phyloP scores from a whole-genome alignment of 2,797 vertebrate genomes.

The Pipistrellus kuhlii region DNA sequence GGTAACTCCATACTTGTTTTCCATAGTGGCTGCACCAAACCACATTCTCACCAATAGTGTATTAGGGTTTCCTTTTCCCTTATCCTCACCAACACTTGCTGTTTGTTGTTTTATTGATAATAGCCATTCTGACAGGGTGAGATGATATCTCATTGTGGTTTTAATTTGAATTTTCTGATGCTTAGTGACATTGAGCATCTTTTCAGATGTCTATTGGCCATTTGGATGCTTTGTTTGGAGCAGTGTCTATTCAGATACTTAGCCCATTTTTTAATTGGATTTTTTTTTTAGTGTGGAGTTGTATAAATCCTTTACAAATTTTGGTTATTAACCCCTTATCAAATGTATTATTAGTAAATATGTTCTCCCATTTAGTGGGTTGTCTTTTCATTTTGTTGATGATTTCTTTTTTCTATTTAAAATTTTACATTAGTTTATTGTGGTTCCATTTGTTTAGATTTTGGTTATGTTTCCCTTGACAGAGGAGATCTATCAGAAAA shows the following conservation, averaged over 20 bases:
- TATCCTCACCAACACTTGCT: background rate
- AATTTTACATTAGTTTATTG: background rate
- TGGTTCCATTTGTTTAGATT: background rate
- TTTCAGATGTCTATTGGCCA: background rate
- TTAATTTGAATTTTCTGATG: background rate
- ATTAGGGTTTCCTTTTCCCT: background rate
- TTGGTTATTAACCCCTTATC: background rate
- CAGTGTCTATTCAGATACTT: background rate
- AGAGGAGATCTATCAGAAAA: background rate
- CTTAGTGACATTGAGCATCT: background rate
- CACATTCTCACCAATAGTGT: background rate
- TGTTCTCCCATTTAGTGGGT: background rate
- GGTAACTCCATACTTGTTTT: background rate
- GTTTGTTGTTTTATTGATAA: background rate
- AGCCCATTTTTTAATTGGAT: background rate
- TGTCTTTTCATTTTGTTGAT: background rate
- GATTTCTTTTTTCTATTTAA: background rate
- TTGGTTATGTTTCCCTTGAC: background rate
- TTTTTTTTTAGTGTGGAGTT: background rate
- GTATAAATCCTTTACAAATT: background rate
- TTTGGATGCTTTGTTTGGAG: background rate
- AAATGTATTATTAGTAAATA: background rate
- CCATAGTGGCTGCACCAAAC: background rate
- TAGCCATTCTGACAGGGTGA: background rate
- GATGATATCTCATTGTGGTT: background rate